A percentile compares a stretch with the other conserved stretches of the same genome.
Conservation (phyloP, 2,888 invertebrate genomes). For the Aphrophora alni region DNA sequence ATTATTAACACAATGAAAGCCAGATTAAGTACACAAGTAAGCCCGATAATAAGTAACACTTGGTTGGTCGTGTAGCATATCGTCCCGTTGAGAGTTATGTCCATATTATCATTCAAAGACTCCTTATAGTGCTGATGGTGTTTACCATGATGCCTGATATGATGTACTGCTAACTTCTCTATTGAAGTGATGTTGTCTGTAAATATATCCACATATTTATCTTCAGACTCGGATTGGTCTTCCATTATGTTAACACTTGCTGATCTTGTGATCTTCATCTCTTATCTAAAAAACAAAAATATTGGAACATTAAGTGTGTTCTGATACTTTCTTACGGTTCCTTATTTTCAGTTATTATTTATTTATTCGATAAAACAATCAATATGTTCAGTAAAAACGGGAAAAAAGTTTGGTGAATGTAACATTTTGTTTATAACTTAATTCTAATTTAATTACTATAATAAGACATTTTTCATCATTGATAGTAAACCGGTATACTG, state of each 20-base stretch:
- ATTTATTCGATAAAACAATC: too few relatives aligned
- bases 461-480: too few relatives aligned
- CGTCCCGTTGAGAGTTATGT: background rate
- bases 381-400: too few relatives aligned
- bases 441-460: too few relatives aligned
- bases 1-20: conserved; percentile 53
- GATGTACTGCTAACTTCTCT: background rate
- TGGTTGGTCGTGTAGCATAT: conserved; percentile 42
- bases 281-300: background rate
- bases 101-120: conserved; percentile 5
- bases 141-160: conserved; percentile 36
- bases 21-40: conserved; percentile 55
- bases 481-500: too few relatives aligned
- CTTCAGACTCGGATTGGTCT: background rate
- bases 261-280: background rate
- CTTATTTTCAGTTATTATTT: too few relatives aligned
- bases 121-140: conserved; percentile 21
- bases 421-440: too few relatives aligned
- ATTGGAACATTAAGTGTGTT: too few relatives aligned
- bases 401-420: too few relatives aligned
- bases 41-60: conserved; percentile 53
- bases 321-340: too few relatives aligned
- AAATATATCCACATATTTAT: background rate
- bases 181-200: background rate
- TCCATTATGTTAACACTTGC: background rate